Evolutionary conservation across 2,888 invertebrate genomes (phyloP).

Genomic region (Metellina segmentata): DNA sequence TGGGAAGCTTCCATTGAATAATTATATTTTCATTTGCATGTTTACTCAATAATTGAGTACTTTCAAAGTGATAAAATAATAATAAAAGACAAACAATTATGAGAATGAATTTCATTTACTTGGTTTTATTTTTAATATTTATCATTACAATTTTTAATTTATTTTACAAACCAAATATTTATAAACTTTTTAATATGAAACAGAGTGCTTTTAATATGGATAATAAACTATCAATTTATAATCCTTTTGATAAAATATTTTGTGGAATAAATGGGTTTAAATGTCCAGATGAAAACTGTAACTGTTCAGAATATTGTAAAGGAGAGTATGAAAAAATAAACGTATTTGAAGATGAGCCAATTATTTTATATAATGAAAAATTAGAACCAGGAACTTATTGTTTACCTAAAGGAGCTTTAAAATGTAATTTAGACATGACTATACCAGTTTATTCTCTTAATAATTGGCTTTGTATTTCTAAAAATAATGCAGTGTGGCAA

Average conservation of each 20-base stretch:
- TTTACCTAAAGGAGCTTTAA: too few relatives aligned
- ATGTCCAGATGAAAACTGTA: conserved; percentile 12
- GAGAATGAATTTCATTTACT: conserved; percentile 39
- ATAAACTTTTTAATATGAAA: background rate
- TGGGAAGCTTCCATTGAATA: conserved; percentile 14
- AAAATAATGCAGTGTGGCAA: background rate
- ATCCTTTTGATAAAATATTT: conserved; percentile 13
- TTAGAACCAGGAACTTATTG: too few relatives aligned
- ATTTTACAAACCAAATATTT: conserved; percentile 33
- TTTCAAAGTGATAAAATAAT: conserved; percentile 46
- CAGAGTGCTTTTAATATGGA: background rate
- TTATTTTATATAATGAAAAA: too few relatives aligned
- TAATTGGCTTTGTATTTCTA: too few relatives aligned
- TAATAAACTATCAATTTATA: background rate
- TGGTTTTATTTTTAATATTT: conserved; percentile 41
- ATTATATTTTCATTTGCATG: conserved; percentile 7
- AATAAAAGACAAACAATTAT: conserved; percentile 46
- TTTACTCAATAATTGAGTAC: background rate
- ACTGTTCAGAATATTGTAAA: background rate
- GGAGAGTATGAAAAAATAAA: conserved; percentile 12
- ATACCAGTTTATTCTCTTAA: too few relatives aligned
- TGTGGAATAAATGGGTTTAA: conserved; percentile 41
- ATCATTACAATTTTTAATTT: conserved; percentile 34
- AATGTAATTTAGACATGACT: too few relatives aligned
- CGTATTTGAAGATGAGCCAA: too few relatives aligned